Conservation (phyloP, 2,888 invertebrate species). For the Osmoderma eremita region DNA sequence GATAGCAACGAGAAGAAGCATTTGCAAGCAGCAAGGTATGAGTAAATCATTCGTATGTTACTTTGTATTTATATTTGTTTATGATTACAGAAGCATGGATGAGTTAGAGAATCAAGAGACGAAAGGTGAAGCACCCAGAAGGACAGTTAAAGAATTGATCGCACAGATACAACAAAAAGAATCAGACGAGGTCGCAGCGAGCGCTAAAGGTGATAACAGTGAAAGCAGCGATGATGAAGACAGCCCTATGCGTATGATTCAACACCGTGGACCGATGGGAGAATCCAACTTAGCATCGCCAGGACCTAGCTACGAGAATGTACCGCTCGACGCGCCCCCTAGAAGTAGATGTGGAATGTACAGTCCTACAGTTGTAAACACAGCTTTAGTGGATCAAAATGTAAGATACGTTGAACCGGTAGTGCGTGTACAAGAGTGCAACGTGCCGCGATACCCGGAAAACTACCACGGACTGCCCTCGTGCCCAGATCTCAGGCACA, state of each 20-base stretch:
- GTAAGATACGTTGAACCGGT: conserved; percentile 59
- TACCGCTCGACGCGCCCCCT: conserved; percentile 56
- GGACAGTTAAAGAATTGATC: conserved; percentile 72
- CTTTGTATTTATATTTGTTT: neutral
- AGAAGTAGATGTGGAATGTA: conserved; percentile 66
- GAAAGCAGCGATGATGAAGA: conserved; percentile 62
- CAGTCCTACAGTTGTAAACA: conserved; percentile 61
- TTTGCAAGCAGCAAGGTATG: conserved; percentile 57
- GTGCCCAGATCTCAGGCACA: conserved; percentile 12
- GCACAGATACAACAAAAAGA: conserved; percentile 70
- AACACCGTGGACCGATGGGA: conserved; percentile 68
- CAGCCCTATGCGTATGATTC: conserved; percentile 55
- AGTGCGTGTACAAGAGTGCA: conserved; percentile 57
- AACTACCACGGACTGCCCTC: conserved; percentile 25
- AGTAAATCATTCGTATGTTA: neutral
- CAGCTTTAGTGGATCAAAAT: conserved; percentile 56
- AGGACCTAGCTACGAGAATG: conserved; percentile 69
- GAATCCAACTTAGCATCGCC: conserved; percentile 64
- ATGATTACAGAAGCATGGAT: conserved; percentile 60
- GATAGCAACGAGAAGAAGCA: conserved; percentile 60
- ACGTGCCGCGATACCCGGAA: conserved; percentile 40
- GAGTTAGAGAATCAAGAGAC: conserved; percentile 57
- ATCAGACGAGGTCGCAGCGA: conserved; percentile 45
- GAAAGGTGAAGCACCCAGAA: conserved; percentile 62
- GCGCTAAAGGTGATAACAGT: conserved; percentile 58